phyloP scores from a whole-genome alignment of 1,140 invertebrate genomes.

The Pseudomyrmex sp. region DNA sequence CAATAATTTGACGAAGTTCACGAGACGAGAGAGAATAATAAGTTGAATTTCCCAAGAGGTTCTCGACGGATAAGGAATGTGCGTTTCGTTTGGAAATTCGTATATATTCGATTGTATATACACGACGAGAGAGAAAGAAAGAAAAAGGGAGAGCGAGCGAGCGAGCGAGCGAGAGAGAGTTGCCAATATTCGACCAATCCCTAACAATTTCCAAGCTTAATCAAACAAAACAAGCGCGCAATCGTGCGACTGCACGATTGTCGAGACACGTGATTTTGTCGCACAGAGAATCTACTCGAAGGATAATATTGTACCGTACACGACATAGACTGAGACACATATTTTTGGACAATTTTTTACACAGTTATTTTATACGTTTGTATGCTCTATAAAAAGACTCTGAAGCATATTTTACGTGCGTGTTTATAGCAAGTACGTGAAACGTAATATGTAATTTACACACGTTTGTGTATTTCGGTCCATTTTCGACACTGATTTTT shows the following conservation, averaged over 20 bases:
- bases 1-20: slow-evolving; percentile 37
- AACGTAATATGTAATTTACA: background rate
- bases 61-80: background rate
- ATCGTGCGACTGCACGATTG: background rate
- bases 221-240: too few relatives aligned
- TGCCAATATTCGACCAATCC: slow-evolving; percentile 54
- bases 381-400: slow-evolving; percentile 10
- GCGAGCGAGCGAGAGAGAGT: background rate
- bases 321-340: slow-evolving; percentile 23
- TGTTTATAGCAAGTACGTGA: slow-evolving; percentile 21
- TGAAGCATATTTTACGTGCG: background rate
- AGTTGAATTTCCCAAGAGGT: background rate
- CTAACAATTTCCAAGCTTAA: slow-evolving; percentile 5
- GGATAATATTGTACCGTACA: background rate
- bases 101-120: slow-evolving; percentile 24
- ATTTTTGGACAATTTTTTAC: slow-evolving; percentile 59
- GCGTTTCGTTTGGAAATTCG: slow-evolving; percentile 29
- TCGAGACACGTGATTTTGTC: slow-evolving; percentile 25
- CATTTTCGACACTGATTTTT: slow-evolving; percentile 10
- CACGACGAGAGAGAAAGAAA: too few relatives aligned
- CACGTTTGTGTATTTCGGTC: background rate
- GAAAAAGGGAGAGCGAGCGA: too few relatives aligned
- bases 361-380: slow-evolving; percentile 42
- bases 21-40: background rate
- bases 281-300: background rate